Evolutionary conservation across 2,113 vertebrate species (phyloP).

Genomic region (Sprattus sprattus): DNA sequence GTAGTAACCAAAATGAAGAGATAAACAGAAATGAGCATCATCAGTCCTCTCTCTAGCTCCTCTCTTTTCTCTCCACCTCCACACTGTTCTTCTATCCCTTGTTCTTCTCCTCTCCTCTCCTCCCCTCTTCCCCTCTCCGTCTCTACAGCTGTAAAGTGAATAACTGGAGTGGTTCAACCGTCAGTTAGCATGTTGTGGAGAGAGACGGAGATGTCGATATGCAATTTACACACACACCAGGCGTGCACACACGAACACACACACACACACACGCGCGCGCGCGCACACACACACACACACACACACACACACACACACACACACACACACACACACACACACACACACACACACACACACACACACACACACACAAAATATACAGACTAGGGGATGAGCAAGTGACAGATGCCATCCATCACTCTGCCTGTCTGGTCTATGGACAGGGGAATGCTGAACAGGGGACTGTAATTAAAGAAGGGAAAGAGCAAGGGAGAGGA

Average conservation of each 20-base stretch:
- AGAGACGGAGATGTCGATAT: neutral
- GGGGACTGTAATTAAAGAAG: neutral
- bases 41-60: neutral
- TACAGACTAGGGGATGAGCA: neutral
- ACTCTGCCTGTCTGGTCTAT: neutral
- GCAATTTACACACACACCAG: neutral
- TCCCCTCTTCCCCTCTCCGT: neutral
- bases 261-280: neutral
- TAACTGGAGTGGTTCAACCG: neutral
- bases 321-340: constrained; percentile 9
- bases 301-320: neutral
- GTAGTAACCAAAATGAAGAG: neutral
- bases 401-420: neutral
- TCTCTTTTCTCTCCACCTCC: neutral
- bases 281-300: neutral
- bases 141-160: neutral
- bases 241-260: neutral
- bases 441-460: neutral
- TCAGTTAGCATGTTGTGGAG: neutral
- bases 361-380: neutral
- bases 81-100: neutral
- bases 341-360: neutral
- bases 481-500: neutral
- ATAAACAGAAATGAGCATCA: neutral
- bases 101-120: neutral